Percentiles rank a stretch among this genome's conserved stretches.
These are phyloP conservation scores for Baronia brevicornis DNA, from an alignment of 2,888 invertebrate species.

Conservation along the genomic window DNA sequence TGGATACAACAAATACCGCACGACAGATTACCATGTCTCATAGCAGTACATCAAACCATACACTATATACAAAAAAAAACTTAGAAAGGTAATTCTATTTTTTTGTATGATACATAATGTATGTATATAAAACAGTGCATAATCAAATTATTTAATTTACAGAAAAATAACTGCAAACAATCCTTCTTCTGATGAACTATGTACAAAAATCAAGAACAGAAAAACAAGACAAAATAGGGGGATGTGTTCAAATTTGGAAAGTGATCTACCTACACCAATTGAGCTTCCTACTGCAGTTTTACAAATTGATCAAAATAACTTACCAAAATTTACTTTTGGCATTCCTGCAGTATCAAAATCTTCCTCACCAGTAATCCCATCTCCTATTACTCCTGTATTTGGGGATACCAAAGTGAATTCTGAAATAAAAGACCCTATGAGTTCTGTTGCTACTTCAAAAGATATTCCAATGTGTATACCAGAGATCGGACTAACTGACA, in stretches of 20 bases:
- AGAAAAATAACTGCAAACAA: slow-evolving; percentile 30
- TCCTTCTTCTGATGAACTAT: slow-evolving; percentile 28
- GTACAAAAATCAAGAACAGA: slow-evolving; percentile 44
- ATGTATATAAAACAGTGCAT: too few species aligned
- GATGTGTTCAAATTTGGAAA: slow-evolving; percentile 21
- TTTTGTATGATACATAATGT: too few species aligned
- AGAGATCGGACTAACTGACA: too few species aligned
- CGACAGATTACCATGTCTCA: slow-evolving; percentile 76
- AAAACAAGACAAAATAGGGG: slow-evolving; percentile 35
- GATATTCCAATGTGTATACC: too few species aligned
- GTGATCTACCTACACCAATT: slow-evolving; percentile 26
- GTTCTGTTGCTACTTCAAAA: too few species aligned
- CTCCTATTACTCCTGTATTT: slow-evolving; percentile 3
- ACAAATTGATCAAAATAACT: slow-evolving; percentile 44
- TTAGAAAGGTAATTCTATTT: slow-evolving; percentile 20
- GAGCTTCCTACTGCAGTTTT: slow-evolving; percentile 42
- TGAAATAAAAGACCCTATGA: slow-evolving; percentile 23
- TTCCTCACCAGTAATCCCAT: slow-evolving; percentile 9
- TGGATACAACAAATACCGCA: slow-evolving; percentile 77
- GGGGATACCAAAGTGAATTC: slow-evolving; percentile 12
- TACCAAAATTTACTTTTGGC: slow-evolving; percentile 46
- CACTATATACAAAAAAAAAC: slow-evolving; percentile 29
- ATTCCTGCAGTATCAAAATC: slow-evolving; percentile 11
- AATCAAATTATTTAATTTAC: slow-evolving; percentile 16
- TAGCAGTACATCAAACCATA: slow-evolving; percentile 53